A percentile compares a stretch with the other conserved stretches of the same genome.
Evolutionary conservation across 1,140 invertebrate species (phyloP).

Genomic region (Brachionus calyciflorus): DNA sequence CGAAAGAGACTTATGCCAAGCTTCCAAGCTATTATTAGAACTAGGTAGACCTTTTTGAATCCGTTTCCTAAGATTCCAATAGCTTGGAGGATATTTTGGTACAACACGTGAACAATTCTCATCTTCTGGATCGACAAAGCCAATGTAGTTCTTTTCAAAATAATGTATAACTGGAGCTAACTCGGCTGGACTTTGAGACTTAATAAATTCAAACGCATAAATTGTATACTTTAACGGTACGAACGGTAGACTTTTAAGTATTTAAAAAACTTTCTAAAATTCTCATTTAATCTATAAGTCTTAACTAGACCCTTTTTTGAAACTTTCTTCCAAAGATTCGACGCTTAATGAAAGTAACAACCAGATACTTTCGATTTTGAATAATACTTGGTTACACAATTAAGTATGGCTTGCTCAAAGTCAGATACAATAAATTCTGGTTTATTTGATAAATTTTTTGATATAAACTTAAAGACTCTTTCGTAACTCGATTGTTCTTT

Average conservation of each 20-base stretch:
- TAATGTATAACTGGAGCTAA: background rate
- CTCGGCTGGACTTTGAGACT: background rate
- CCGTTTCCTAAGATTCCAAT: background rate
- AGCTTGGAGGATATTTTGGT: conserved; percentile 1
- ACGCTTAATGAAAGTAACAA: background rate
- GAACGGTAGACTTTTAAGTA: background rate
- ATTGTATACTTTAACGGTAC: background rate
- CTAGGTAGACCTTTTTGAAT: background rate
- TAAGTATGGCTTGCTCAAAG: too few relatives aligned
- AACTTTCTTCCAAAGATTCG: background rate
- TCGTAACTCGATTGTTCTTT: too few relatives aligned
- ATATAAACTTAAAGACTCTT: too few relatives aligned
- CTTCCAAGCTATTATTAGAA: background rate
- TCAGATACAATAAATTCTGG: too few relatives aligned
- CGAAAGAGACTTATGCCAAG: conserved; percentile 12
- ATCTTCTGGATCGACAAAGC: background rate
- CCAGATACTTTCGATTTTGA: background rate
- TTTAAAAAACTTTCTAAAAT: background rate
- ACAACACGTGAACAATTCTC: background rate
- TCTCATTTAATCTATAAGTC: background rate
- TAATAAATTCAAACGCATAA: background rate
- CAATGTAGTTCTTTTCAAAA: background rate
- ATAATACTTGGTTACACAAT: background rate
- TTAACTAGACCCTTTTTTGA: background rate
- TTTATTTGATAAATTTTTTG: too few relatives aligned